These are phyloP conservation scores for Cariama cristata DNA, from an alignment of 2,113 vertebrate genomes.

Conservation along the genomic window DNA sequence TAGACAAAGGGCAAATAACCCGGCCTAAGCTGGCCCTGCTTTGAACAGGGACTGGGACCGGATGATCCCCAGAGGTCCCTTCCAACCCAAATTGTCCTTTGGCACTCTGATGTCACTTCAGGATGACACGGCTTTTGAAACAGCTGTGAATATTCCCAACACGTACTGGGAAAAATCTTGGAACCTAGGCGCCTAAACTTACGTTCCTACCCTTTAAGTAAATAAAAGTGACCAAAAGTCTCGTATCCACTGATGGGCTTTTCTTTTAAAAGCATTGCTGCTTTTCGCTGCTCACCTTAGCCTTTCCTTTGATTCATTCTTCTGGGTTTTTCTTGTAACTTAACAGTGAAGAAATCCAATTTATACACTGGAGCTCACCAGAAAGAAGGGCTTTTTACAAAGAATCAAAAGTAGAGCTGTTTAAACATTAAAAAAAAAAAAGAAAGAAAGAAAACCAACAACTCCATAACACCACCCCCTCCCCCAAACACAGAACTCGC, in stretches of 20 bases:
- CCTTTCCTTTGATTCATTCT: not conserved
- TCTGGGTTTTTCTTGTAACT: not conserved
- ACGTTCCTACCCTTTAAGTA: not conserved
- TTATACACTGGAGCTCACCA: not conserved
- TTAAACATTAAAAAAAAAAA: not conserved
- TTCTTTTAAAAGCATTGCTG: not conserved
- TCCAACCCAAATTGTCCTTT: not conserved
- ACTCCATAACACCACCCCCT: rapidly evolving
- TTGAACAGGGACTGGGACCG: not conserved
- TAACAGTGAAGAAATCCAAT: not conserved
- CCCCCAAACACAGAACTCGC: not conserved
- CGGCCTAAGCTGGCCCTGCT: not conserved
- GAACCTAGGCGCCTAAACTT: not conserved
- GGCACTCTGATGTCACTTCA: not conserved
- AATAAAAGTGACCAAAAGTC: not conserved
- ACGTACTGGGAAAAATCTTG: not conserved
- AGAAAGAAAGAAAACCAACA: not conserved
- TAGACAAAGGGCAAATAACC: not conserved
- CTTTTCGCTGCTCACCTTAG: not conserved
- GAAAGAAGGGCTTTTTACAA: not conserved
- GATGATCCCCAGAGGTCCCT: not conserved
- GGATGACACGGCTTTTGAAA: not conserved
- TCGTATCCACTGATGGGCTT: not conserved
- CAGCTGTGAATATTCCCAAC: not conserved
- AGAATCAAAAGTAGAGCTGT: not conserved